A percentile compares a stretch with the other conserved stretches of the same genome.
Conservation (phyloP, 92 coral and sea anemone species). For the Porites rus region DNA sequence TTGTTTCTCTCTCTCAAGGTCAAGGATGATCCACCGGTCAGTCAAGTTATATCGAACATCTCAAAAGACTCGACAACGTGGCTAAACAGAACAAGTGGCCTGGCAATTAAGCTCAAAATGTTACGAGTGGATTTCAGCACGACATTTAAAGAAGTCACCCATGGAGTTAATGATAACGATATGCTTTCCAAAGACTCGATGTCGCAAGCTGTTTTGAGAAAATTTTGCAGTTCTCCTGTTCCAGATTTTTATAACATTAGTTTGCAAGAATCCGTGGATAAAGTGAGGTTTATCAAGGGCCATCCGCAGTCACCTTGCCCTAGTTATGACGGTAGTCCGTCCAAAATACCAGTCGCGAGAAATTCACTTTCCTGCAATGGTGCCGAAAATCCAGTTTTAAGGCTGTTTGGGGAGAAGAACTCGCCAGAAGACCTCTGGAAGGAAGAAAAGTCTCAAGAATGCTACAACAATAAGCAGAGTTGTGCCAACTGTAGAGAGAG, state of each 20-base stretch:
- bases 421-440: conserved; percentile 44
- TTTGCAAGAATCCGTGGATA: conserved; percentile 37
- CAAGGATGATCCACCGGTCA: conserved; percentile 34
- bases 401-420: conserved; percentile 63
- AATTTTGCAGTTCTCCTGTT: conserved; percentile 68
- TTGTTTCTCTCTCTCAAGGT: conserved; percentile 29
- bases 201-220: conserved; percentile 12
- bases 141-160: conserved; percentile 69
- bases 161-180: conserved; percentile 62
- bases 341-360: conserved; percentile 15
- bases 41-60: conserved; percentile 40
- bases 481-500: conserved; percentile 68
- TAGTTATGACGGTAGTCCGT: conserved; percentile 37
- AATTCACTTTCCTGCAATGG: conserved; percentile 69
- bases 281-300: conserved; percentile 53
- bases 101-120: conserved; percentile 60
- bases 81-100: conserved; percentile 78
- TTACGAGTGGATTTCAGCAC: conserved; percentile 71
- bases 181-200: conserved; percentile 7
- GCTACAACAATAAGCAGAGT: conserved; percentile 40
- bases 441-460: conserved; percentile 53
- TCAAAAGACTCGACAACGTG: conserved; percentile 63
- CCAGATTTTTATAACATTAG: conserved; percentile 67
- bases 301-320: conserved; percentile 58
- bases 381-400: conserved; percentile 59